Conservation (phyloP, 1,140 invertebrate genomes). For the Periplaneta americana region DNA sequence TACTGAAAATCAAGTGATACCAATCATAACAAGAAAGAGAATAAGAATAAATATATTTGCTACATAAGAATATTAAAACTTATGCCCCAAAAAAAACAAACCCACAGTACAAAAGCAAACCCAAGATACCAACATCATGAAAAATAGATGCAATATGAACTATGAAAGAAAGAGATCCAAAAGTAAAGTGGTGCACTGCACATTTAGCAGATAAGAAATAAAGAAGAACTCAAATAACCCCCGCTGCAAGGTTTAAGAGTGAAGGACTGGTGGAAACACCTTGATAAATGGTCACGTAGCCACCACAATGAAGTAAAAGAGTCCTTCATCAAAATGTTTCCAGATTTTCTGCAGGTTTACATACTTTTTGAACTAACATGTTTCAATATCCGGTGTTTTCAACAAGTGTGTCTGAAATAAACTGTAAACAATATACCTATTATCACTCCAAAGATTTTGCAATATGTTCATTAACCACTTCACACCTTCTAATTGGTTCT, state of each 20-base stretch:
- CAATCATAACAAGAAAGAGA: conserved; percentile 1
- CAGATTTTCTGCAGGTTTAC: conserved; percentile 21
- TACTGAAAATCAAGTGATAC: not conserved
- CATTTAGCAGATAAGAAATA: conserved; percentile 2
- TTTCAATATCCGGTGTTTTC: not conserved
- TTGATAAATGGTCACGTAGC: conserved; percentile 38
- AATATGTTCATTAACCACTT: not conserved
- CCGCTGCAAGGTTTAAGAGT: conserved; percentile 19
- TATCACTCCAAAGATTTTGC: not conserved
- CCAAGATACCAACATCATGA: not conserved
- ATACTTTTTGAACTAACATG: not conserved
- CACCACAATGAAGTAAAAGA: conserved; percentile 23
- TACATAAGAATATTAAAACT: conserved; percentile 6
- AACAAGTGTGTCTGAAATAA: conserved; percentile 7
- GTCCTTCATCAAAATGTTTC: conserved; percentile 43
- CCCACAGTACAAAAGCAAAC: not conserved
- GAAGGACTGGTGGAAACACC: conserved; percentile 39
- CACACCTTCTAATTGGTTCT: not conserved
- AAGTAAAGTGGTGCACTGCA: conserved; percentile 13
- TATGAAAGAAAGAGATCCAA: conserved; percentile 22
- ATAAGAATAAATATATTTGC: not conserved
- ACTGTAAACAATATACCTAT: not conserved
- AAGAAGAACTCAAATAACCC: not conserved
- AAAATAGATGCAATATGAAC: conserved; percentile 11
- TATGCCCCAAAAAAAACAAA: not conserved